Percentiles rank a stretch among this genome's conserved stretches.
Conservation (phyloP, 1,140 invertebrate species). For the Nasonia giraulti region DNA sequence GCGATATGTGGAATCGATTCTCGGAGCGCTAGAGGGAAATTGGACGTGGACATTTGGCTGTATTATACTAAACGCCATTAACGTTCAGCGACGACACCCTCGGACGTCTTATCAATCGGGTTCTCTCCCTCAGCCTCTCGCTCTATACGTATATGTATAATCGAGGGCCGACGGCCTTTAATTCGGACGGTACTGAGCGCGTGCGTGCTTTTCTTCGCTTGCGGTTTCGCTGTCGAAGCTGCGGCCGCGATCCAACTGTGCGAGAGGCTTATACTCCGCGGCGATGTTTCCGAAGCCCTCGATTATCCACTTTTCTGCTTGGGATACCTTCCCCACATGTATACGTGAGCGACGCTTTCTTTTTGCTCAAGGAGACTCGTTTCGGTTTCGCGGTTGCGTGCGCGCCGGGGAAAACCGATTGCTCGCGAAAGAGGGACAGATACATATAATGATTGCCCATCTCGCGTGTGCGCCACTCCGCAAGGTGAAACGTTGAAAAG, state of each 20-base stretch:
- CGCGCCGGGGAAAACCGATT: constrained; percentile 18
- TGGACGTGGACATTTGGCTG: background rate
- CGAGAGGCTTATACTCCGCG: background rate
- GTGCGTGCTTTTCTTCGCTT: constrained; percentile 15
- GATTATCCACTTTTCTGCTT: constrained; percentile 52
- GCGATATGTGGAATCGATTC: constrained; percentile 15
- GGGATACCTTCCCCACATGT: background rate
- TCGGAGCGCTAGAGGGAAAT: background rate
- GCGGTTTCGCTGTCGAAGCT: constrained; percentile 42
- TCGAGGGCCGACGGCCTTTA: background rate
- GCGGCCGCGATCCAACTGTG: background rate
- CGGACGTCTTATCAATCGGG: constrained; percentile 12
- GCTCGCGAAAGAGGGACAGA: background rate
- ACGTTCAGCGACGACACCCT: background rate
- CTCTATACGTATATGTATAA: background rate
- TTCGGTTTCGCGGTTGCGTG: constrained; percentile 41
- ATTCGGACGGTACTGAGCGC: background rate
- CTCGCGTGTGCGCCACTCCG: background rate
- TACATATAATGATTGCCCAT: constrained; percentile 14
- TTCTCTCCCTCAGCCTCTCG: background rate
- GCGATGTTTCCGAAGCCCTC: constrained; percentile 9
- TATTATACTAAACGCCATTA: background rate
- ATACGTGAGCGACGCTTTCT: background rate
- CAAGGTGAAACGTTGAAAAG: constrained; percentile 18
- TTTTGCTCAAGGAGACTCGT: background rate